Evolutionary conservation across 1,140 invertebrate species (phyloP).

Genomic region (Aleiodes sp.): DNA sequence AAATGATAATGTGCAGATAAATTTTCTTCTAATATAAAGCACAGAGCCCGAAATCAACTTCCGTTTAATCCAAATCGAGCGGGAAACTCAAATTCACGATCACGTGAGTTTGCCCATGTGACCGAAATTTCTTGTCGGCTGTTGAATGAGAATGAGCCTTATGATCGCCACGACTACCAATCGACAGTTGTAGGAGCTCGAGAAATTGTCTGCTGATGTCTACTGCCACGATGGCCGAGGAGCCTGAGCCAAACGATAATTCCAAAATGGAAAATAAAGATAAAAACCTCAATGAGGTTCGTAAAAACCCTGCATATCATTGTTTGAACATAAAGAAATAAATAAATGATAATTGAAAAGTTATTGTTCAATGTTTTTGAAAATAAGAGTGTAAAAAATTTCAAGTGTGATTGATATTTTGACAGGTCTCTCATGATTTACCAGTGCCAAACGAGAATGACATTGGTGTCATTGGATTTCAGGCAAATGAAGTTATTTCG

Average conservation of each 20-base stretch:
- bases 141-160: neutral
- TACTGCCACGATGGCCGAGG: constrained; percentile 66
- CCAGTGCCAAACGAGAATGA: constrained; percentile 43
- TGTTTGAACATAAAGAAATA: neutral
- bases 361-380: too few relatives aligned
- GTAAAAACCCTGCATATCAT: neutral
- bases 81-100: neutral
- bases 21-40: too few relatives aligned
- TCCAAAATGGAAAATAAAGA: neutral
- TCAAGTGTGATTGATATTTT: constrained; percentile 44
- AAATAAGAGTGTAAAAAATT: too few relatives aligned
- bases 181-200: neutral
- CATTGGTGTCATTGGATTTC: constrained; percentile 71
- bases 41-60: neutral
- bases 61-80: neutral
- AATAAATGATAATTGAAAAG: too few relatives aligned
- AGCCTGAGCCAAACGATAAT: constrained; percentile 33
- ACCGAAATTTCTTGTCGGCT: neutral
- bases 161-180: constrained; percentile 10
- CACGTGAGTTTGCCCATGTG: neutral
- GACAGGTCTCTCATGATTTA: constrained; percentile 60
- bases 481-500: constrained; percentile 74
- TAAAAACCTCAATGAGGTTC: neutral
- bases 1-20: neutral
- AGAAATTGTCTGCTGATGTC: neutral